Conservation (phyloP, 2,888 invertebrate species). For the Rhingia campestris region DNA sequence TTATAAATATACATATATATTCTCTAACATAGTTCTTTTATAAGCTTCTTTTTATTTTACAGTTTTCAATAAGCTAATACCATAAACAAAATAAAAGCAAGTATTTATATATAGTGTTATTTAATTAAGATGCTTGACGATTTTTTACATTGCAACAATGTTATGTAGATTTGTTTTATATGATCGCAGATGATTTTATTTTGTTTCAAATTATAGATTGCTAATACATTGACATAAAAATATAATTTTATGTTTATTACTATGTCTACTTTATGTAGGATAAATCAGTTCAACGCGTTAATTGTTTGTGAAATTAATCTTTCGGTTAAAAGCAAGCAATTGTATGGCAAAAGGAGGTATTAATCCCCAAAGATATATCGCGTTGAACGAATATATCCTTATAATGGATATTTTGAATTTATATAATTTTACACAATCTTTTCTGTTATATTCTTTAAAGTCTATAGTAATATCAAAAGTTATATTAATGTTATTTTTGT, state of each 20-base stretch:
- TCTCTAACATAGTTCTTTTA: conserved; percentile 37
- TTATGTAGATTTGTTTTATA: background rate
- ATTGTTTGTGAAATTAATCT: too few relatives aligned
- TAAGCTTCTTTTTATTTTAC: conserved; percentile 54
- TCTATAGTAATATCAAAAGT: conserved; percentile 74
- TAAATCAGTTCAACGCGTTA: too few relatives aligned
- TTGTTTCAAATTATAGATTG: conserved; percentile 7
- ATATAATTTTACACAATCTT: conserved; percentile 21
- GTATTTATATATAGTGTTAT: conserved; percentile 3
- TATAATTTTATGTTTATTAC: conserved; percentile 10
- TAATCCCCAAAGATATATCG: too few relatives aligned
- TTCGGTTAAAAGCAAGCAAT: too few relatives aligned
- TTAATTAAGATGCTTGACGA: background rate
- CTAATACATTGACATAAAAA: conserved; percentile 38
- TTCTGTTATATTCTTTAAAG: conserved; percentile 50
- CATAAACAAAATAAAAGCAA: conserved; percentile 7
- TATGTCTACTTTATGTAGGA: conserved; percentile 16
- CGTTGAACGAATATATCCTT: too few relatives aligned
- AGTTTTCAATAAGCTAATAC: conserved; percentile 44
- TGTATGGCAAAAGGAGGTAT: too few relatives aligned
- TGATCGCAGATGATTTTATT: conserved; percentile 20
- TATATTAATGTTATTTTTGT: conserved; percentile 62
- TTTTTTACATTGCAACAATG: conserved; percentile 51
- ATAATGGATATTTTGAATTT: conserved; percentile 29
- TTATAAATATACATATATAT: conserved; percentile 7